Evolutionary conservation across 2,113 vertebrate species (phyloP), one percentile per base, ranked within the genome.

Genomic region (Eubucco bourcierii): DNA sequence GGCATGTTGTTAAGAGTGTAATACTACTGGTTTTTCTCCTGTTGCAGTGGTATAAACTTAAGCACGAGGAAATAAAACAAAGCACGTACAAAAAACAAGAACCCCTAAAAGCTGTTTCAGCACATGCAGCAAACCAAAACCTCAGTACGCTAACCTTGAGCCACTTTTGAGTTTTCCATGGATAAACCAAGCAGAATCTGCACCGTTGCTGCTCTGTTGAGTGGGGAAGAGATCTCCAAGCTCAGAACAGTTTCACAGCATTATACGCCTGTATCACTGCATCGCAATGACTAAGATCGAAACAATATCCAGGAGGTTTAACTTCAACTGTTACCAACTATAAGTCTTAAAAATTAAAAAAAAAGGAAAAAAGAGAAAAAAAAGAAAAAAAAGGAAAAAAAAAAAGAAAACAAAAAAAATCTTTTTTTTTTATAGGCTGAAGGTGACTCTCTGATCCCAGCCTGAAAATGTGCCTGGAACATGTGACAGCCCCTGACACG

Each of bases 401-500:
- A 50, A 11, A 50, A 50, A 46, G 46, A 46, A 47, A 47, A 47
- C 46, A 19, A 47, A 23, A 52, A 52, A 24, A 52, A 52, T 25
- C 50, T 21, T 7, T 5, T 65, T 61, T 88, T 87, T 88, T 88
- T n/a, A 84, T 70, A 83, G 58, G 59, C 88, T 80, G 65, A 94
- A 88, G 86, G 55, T 95, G 90, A 95, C 46, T 24, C 41, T 24
- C 5, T 82, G 93, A 93, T 90, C 63, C 95, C 94, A 96, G 73
- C 64, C 91, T 95, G 66, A 91, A 90, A 90, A 66, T 9, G 87
- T 73, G 79, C 95, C 93, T 82, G 72, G 89, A 80, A 84, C n/a
- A 23, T 75, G 86, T 50, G 52, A 85, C 73, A 91, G 87, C 37
- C 71, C 34, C 94, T 84, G 94, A 76, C 93, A 60, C 56, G 78